Evolutionary conservation across 2,113 vertebrate genomes (phyloP), one percentile per base, ranked within the genome.

Genomic region (Hyperoodon ampullatus): DNA sequence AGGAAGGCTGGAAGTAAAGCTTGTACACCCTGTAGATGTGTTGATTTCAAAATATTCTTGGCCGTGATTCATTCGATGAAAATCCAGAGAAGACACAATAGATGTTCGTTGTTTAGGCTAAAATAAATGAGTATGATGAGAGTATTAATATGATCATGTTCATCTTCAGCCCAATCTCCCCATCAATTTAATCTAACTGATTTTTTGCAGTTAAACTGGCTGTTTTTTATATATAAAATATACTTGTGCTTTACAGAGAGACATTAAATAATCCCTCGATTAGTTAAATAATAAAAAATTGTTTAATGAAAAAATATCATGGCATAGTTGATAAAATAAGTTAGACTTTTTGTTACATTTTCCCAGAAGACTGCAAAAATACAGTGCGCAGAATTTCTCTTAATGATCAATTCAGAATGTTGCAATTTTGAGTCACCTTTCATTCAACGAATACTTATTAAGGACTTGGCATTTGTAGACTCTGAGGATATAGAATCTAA

Each of bases 51-150:
- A 99, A 83, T 99, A 99, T 96, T 99, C 99, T 90, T 99, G 99
- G 98, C 99, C 99, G 97, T 99, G 99, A 98, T 99, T 99, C 94
- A 99, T 98, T 98, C 99, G 99, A 93, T 99, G 99, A 97, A 99
- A 99, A 94, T 99, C 99, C 99, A 99, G 98, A 93, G 99, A 99
- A 19, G 99, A 99, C n/a, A 99, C 99, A 98, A 99, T 98, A 58
- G 99, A 99, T 63, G 99, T 99, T 30, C 99, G 99, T 97, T 99
- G 99, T 96, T 99, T 99, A 44, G 99, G 99, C 99, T 99, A 97
- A 66, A 98, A 97, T 68, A 98, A 97, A 98, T 96, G 71, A 94
- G 66, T 15, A 8, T 8, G 66, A 92, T 6, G 7, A 95, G 19
- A 94, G 12, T 75, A 78, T 97, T 90, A 95, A 90, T 72, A 82